Evolutionary conservation across 2,888 invertebrate genomes (phyloP).

Genomic region (Drosophila diplacantha): DNA sequence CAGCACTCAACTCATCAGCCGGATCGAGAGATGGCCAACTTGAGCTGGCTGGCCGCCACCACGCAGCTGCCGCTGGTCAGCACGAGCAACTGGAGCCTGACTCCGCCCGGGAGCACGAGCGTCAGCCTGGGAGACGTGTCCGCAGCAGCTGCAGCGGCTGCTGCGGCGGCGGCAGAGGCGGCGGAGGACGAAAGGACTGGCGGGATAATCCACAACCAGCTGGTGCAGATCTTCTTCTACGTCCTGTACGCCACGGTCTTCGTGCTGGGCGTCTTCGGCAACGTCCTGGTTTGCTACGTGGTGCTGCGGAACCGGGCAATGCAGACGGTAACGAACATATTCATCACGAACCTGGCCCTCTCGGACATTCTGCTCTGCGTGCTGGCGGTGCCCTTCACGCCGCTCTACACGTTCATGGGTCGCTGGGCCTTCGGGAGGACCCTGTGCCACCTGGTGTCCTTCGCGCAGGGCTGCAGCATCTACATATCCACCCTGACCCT

Average conservation of each 20-base stretch:
- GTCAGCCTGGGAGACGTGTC: conserved; percentile 6
- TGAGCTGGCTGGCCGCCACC: conserved; percentile 46
- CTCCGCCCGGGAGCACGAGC: conserved; percentile 29
- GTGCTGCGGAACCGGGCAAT: conserved; percentile 94
- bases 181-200: conserved; percentile 42
- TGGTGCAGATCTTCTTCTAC: conserved; percentile 76
- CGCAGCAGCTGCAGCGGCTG: conserved; percentile 9
- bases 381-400: conserved; percentile 97
- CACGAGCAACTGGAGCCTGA: conserved; percentile 35
- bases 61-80: conserved; percentile 54
- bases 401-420: conserved; percentile 93
- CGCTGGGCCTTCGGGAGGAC: conserved; percentile 95
- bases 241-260: conserved; percentile 80
- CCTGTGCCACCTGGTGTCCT: conserved; percentile 93
- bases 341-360: conserved; percentile 96
- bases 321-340: conserved; percentile 98
- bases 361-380: conserved; percentile 96
- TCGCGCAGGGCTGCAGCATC: conserved; percentile 96
- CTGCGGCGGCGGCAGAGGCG: conserved; percentile 1
- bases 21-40: conserved; percentile 48
- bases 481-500: conserved; percentile 98
- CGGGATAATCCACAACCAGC: conserved; percentile 71
- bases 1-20: conserved; percentile 30
- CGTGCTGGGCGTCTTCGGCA: conserved; percentile 92
- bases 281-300: conserved; percentile 94